Base-by-base conservation (phyloP, 2,113 vertebrate species). In the Sisor rabdophorus region DNA sequence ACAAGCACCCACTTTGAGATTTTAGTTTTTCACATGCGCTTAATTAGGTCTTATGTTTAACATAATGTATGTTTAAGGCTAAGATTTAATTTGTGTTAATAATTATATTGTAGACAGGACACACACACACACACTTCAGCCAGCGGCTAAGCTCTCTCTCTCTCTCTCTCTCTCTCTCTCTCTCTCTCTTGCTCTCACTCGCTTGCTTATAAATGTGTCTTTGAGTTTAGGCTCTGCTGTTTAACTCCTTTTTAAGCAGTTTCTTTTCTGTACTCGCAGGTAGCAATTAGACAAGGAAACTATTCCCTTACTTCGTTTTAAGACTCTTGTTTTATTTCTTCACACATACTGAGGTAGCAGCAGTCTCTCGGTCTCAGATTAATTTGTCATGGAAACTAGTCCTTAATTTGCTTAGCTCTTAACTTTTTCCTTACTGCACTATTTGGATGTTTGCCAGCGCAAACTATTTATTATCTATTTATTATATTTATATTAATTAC, bases 371-470 rank as follows among this genome's bases (percentile, higher is more conserved):
- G 64, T 69, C 56, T 68, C 48, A 36, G 48, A 32, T 74, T 74
- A 76, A 77, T 77, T 44, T 75, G 58, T 60, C 52, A 36, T 52
- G 65, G 67, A 64, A 83, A 78, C 54, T 60, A 11, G 17, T 80
- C 73, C 65, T 61, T 76, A 73, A 79, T 72, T 80, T 72, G 59
- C 76, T 67, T 71, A 71, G 24, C 68, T 58, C 59, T 76, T 75
- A 53, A 52, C 52, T 44, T 44, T 36, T 56, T 79, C 58, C 47
- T 47, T 19, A 63, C n/a, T 67, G 40, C 44, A 2, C 26, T 56
- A 26, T 64, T 28, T 73, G 15, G 36, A 60, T 40, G 55, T 72
- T 50, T 68, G 79, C 82, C 64, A 76, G 52, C 60, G 69, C 30
- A 47, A 65, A 48, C 17, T 9, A 12, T 54, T 75, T 81, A 81